A percentile compares a stretch with the other conserved stretches of the same genome.
Conservation (phyloP, 2,888 invertebrate genomes). For the Andrena trimmerana region DNA sequence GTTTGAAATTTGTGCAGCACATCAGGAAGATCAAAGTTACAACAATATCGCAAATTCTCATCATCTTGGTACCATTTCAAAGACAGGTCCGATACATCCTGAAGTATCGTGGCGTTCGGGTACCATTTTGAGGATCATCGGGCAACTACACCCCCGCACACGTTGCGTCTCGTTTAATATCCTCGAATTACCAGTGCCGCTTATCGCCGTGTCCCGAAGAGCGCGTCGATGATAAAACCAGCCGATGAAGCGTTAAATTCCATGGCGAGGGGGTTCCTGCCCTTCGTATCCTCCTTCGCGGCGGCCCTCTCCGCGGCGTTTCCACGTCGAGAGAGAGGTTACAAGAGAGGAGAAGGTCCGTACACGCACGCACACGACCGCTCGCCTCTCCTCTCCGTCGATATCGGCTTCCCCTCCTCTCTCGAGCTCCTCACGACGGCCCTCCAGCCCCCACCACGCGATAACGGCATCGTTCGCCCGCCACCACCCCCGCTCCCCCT, state of each 20-base stretch:
- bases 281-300: constrained; percentile 48
- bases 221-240: constrained; percentile 47
- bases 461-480: neutral
- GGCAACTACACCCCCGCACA: no score
- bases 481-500: neutral
- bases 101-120: no score
- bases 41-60: no score
- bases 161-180: constrained; percentile 19
- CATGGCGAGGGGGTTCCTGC: constrained; percentile 36
- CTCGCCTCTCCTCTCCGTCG: constrained; percentile 58
- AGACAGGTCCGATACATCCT: no score
- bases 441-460: constrained; percentile 28
- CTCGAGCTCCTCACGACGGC: constrained; percentile 9
- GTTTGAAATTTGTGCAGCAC: no score
- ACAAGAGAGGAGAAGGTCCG: constrained; percentile 30
- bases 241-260: constrained; percentile 61
- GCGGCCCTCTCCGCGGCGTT: constrained; percentile 43
- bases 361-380: constrained; percentile 43
- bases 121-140: no score
- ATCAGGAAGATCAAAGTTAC: no score
- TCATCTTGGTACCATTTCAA: no score
- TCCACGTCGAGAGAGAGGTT: constrained; percentile 30
- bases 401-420: constrained; percentile 44
- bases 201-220: constrained; percentile 36
- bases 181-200: constrained; percentile 51